These are phyloP conservation scores for Cuniculus paca DNA, from an alignment of 2,797 vertebrate species.

Conservation along the genomic window DNA sequence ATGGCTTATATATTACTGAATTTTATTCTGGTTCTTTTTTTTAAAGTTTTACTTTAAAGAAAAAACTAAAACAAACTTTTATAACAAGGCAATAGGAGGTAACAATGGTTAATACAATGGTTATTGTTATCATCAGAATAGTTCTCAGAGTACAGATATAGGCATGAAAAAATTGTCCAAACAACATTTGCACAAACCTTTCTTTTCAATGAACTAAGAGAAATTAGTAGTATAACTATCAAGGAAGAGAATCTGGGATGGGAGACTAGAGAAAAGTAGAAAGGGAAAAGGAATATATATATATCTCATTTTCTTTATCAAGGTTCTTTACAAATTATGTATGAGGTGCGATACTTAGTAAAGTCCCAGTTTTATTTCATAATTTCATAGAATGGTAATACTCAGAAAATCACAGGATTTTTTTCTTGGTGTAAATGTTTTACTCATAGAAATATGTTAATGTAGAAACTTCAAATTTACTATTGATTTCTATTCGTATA, in stretches of 20 bases:
- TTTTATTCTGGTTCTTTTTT: too few relatives aligned
- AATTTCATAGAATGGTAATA: background rate
- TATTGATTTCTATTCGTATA: background rate
- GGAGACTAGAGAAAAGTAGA: too few relatives aligned
- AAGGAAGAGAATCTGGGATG: too few relatives aligned
- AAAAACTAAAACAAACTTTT: background rate
- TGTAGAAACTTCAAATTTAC: background rate
- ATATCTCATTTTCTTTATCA: background rate
- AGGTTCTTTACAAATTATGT: background rate
- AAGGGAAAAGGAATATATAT: too few relatives aligned
- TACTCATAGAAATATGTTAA: background rate
- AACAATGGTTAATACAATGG: background rate
- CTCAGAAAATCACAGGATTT: slow-evolving; percentile 6
- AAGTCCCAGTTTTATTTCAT: background rate
- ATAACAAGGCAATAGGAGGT: background rate
- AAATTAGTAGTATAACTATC: too few relatives aligned
- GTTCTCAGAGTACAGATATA: background rate
- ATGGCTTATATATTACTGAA: too few relatives aligned
- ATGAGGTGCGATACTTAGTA: background rate
- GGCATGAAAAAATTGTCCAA: background rate
- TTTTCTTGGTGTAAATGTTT: slow-evolving; percentile 28
- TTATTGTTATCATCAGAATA: background rate
- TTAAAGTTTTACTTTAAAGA: too few relatives aligned
- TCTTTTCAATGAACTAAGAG: too few relatives aligned
- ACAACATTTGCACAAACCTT: background rate